Conservation (phyloP, 2,888 invertebrate species). For the Drosophila hawaiiensis region DNA sequence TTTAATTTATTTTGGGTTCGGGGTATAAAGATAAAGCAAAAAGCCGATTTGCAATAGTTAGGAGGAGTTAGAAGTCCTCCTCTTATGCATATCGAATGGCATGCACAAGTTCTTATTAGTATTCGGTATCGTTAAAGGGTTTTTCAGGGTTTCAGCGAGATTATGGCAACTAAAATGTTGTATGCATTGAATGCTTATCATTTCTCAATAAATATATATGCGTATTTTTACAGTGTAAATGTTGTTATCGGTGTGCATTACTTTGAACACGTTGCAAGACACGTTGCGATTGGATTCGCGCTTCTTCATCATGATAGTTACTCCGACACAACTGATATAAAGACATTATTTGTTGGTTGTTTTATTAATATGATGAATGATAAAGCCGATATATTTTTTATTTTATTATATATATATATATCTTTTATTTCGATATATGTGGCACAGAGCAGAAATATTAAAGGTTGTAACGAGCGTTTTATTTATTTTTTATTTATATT, state of each 20-base stretch:
- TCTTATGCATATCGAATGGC: neutral
- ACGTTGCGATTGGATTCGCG: neutral
- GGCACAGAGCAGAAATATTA: neutral
- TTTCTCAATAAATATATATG: neutral
- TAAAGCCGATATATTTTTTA: too few relatives aligned
- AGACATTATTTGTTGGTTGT: neutral
- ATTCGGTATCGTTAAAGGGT: neutral
- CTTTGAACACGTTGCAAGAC: neutral
- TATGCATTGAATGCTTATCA: neutral
- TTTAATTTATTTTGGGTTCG: too few relatives aligned
- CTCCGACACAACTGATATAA: neutral
- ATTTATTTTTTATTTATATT: neutral
- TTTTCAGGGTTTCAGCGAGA: neutral
- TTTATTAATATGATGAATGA: neutral
- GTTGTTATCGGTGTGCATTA: neutral
- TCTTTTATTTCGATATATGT: neutral
- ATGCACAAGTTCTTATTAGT: neutral
- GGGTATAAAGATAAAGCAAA: too few relatives aligned
- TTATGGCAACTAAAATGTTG: neutral
- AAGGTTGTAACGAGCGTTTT: too few relatives aligned
- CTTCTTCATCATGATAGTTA: neutral
- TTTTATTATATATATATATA: too few relatives aligned
- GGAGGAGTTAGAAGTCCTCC: neutral
- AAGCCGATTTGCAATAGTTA: neutral
- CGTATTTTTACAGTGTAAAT: neutral